Base-by-base conservation (phyloP, 2,888 invertebrate species). In the Lydus trimaculatus region DNA sequence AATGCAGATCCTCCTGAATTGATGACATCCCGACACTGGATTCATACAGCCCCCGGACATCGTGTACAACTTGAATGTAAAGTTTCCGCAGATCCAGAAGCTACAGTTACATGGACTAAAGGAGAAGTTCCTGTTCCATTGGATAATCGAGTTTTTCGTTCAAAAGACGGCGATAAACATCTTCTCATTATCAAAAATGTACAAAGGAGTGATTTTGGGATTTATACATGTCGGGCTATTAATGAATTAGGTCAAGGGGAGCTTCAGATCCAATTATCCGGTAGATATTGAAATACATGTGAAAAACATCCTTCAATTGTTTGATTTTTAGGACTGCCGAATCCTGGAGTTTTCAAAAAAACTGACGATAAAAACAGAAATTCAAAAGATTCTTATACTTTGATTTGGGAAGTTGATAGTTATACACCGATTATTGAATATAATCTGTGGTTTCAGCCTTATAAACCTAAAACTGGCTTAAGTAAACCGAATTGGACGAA, bases 381-480 rank as follows among this genome's bases (percentile, higher is more conserved):
- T 84, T 60, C 90, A 82, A 65, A 89, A 71, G 84, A 84, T 63
- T 86, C 90, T 31, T 93, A 92, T 80, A 91, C 90, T 7, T 87
- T 95, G 2, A 90, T 94, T 63, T 95, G 95, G 95, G 93, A 94
- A 80, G 94, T 94, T 0, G 94, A 95, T 80, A 94, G 94, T 65
- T 92, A 94, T 82, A 91, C 92, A 36, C 90, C 92, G 0, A 91
- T 95, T 63, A 91, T 92, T 76, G 94, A 95, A 79, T 90, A 90
- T 76, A 89, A 88, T 72, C 83, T 90, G 0, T 90, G 89, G 89
- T 86, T 90, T 3, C 86, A 89, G 63, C 87, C 87, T 0, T 89
- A 89, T 78, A 84, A 86, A 1, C 78, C 81, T 0, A 85, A 86
- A 0, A 87, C 86, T 5, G 82, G 84, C 4, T 83, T 87, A 72